Percentiles rank a stretch among this genome's conserved stretches.
Conservation (phyloP, 2,797 vertebrate genomes). For the Sciurus vulgaris region DNA sequence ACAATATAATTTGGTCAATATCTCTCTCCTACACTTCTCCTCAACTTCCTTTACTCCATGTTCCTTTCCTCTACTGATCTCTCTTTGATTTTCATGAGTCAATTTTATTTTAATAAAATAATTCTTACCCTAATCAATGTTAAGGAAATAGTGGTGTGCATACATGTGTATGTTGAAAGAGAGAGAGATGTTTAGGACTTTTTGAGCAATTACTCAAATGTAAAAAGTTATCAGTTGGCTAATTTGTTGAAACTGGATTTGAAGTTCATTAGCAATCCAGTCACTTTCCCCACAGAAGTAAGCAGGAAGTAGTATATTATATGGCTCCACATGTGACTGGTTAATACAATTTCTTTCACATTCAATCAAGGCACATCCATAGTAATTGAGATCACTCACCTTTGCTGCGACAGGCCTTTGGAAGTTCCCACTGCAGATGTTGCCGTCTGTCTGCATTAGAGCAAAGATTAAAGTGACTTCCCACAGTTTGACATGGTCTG, state of each 20-base stretch:
- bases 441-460: conserved; percentile 65
- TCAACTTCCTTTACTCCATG: no score
- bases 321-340: conserved; percentile 68
- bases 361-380: conserved; percentile 74
- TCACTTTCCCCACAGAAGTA: conserved; percentile 8
- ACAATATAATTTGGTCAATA: no score
- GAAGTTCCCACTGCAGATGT: conserved; percentile 51
- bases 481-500: conserved; percentile 37
- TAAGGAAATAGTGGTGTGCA: neutral
- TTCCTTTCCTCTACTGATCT: no score
- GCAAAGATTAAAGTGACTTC: conserved; percentile 79
- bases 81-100: no score
- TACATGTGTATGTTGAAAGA: neutral
- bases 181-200: neutral
- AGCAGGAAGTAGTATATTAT: conserved; percentile 31
- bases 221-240: neutral
- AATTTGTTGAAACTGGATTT: conserved; percentile 44
- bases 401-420: conserved; percentile 66
- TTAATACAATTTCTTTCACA: conserved; percentile 77
- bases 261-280: conserved; percentile 56
- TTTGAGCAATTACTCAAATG: neutral
- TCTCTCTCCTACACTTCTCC: no score
- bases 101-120: neutral
- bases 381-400: conserved; percentile 77
- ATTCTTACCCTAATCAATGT: neutral